A percentile compares a stretch with the other conserved stretches of the same genome.
phyloP scores from a whole-genome alignment of 1,140 invertebrate genomes.

The Microvelia longipes region DNA sequence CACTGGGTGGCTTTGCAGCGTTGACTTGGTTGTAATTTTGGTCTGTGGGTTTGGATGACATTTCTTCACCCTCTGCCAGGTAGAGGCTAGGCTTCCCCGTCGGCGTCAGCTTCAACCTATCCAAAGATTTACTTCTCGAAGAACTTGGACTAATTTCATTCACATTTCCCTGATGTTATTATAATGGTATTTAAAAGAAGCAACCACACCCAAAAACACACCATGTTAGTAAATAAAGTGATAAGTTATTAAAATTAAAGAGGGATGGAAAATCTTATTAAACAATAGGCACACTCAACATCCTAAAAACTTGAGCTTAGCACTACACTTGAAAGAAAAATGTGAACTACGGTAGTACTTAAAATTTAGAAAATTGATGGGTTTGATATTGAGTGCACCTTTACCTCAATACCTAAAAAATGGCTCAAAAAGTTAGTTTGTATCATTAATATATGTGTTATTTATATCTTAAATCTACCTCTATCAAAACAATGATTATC shows the following conservation, averaged over 20 bases:
- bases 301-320: too few relatives aligned
- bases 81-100: neutral
- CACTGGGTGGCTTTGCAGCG: neutral
- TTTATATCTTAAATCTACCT: too few relatives aligned
- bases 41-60: conserved; percentile 7
- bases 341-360: too few relatives aligned
- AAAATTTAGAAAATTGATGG: too few relatives aligned
- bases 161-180: neutral
- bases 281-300: too few relatives aligned
- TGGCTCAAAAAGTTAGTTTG: too few relatives aligned
- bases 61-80: neutral
- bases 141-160: conserved; percentile 5
- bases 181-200: neutral
- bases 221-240: neutral
- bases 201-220: neutral
- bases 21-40: conserved; percentile 14
- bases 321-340: too few relatives aligned
- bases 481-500: too few relatives aligned
- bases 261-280: too few relatives aligned
- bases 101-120: neutral
- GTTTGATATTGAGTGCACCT: too few relatives aligned
- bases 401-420: too few relatives aligned
- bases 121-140: neutral
- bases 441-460: too few relatives aligned
- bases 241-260: neutral